Conservation (phyloP, 2,113 vertebrate species). For the Eurystomus gularis region DNA sequence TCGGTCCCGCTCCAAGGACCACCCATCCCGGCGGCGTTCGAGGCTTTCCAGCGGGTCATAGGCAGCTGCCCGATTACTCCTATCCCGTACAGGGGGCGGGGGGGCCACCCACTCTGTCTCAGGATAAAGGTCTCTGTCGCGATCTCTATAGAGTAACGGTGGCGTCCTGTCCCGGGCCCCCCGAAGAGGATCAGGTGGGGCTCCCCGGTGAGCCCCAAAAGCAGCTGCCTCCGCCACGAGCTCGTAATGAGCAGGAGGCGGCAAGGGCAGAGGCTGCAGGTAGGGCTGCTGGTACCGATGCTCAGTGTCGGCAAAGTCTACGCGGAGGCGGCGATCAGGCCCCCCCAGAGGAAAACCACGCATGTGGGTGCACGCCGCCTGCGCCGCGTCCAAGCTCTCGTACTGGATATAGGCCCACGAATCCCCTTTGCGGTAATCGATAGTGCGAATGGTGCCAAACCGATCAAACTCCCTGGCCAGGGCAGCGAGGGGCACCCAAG, state of each 20-base stretch:
- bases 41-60: constrained; percentile 92
- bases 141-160: constrained; percentile 89
- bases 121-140: constrained; percentile 91
- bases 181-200: constrained; percentile 85
- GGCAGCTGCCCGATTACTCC: constrained; percentile 78
- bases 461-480: constrained; percentile 96
- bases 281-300: constrained; percentile 95
- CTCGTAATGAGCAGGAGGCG: constrained; percentile 85
- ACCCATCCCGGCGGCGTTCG: constrained; percentile 90
- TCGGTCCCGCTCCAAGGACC: constrained; percentile 91
- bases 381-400: constrained; percentile 94
- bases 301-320: constrained; percentile 96
- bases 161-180: constrained; percentile 92
- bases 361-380: constrained; percentile 96
- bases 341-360: constrained; percentile 93
- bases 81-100: constrained; percentile 86
- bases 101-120: constrained; percentile 88
- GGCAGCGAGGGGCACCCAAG: constrained; percentile 92
- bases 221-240: constrained; percentile 86
- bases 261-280: constrained; percentile 90
- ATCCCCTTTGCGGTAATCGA: constrained; percentile 97
- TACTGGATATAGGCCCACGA: constrained; percentile 98
- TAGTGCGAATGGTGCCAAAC: constrained; percentile 96
- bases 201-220: constrained; percentile 86
- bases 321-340: constrained; percentile 89